Base-by-base conservation (phyloP, 2,797 vertebrate species). In the Sebastes glaucus region DNA sequence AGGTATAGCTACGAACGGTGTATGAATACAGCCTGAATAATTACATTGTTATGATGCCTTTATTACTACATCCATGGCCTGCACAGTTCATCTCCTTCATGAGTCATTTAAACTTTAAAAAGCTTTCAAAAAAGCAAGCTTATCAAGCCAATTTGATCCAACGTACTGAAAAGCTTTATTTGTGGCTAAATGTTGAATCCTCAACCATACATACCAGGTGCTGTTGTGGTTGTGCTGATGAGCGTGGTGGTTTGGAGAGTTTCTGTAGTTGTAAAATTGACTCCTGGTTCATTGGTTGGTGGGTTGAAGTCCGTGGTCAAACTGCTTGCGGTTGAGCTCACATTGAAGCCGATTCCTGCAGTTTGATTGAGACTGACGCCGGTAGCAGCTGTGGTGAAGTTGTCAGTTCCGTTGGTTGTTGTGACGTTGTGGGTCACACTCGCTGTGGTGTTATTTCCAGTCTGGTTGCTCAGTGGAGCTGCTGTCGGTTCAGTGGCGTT, bases 201-300 rank as follows among this genome's bases (percentile, higher is more conserved):
- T 60, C 10, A 56, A 3, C 11, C 53, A 4, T 27, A 88, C 87
- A 16, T 82, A 94, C 93, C 83, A 13, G 83, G 5, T 67, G 7
- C 23, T 70, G 18, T 33, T 28, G 71, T 65, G 20, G 33, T 72
- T 60, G 53, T 53, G 3, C 5, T 69, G 67, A 7, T 23, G 9
- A 7, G 2, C 1, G 13, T 61, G 20, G 20, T 33, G 28, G 11
- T 67, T 28, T 25, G 59, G 11, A 46, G 16, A 7, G 84, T 65
- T 42, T 57, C 5, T 61, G 60, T 23, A n/a, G 65, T 77, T 2
- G 62, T 81, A 38, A 30, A 64, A 71, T 5, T 14, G 10, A 23
- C 49, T 20, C 1, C 13, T 49, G 69, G 35, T 49, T 1, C 5
- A 25, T 56, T 71, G 11, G 82, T 84, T 57, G 81, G 69, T 57